Evolutionary conservation across 1,140 invertebrate genomes (phyloP), one percentile per base, ranked within the genome.

Genomic region (Macrostomum lignano): DNA sequence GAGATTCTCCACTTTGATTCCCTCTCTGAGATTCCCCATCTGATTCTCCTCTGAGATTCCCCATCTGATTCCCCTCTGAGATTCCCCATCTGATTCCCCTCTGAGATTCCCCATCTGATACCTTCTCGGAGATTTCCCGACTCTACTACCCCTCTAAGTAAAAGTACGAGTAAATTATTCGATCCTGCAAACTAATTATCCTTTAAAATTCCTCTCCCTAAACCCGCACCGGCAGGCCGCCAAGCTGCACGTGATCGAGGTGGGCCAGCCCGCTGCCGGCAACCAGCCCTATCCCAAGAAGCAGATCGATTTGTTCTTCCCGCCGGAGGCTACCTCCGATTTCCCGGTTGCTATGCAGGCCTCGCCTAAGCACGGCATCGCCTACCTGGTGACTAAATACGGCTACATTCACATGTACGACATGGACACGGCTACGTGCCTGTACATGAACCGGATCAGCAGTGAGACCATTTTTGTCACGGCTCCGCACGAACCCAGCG

Each of bases 351-450:
- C 91, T 0, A 96, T 98, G 86, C 91, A 96, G 66, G 73, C 51
- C 13, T 51, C 51, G 19, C 42, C 36, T 1, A 93, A 94, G 54
- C 88, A 93, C 54, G 82, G 91, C 61, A 75, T 94, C 33, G 76
- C 94, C 44, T 98, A 94, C 64, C 64, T 98, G 40, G 93, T 98
- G 43, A 98, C 91, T 24, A 98, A 98, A 59, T 94, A 93, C 61
- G 91, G 91, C 5, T 98, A 94, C 60, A 82, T 98, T 42, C 88
- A 98, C 60, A 67, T 98, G 59, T 96, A 94, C 52, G 91, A 98
- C 53, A 76, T 98, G 46, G 91, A 98, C 60, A 84, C 76, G 23
- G 88, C 77, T 11, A 84, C 78, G 7, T 94, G 84, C 52, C 93
- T 98, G 46, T 98, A 91, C 61, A 94, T 94, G 79, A 94, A 96